Evolutionary conservation across 2,888 invertebrate species (phyloP).

Genomic region (Silvanus unidentatus): DNA sequence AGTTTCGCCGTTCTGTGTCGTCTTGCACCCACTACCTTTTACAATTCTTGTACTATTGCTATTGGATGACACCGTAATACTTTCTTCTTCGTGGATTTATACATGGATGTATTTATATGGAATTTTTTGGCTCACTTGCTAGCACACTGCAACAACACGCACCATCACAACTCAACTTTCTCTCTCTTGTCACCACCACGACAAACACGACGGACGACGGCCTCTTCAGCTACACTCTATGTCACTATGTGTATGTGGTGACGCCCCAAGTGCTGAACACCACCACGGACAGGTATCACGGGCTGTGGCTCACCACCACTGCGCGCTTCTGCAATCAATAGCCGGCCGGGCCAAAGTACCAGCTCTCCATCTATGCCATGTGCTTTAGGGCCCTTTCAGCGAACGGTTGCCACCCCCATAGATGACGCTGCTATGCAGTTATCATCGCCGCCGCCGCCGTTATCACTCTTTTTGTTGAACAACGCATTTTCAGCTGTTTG

Average conservation of each 20-base stretch:
- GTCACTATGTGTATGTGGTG: slow-evolving; percentile 22
- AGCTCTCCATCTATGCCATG: slow-evolving; percentile 14
- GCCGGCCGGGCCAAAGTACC: slow-evolving; percentile 26
- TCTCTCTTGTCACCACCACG: slow-evolving; percentile 9
- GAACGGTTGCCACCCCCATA: slow-evolving; percentile 13
- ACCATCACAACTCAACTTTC: no score
- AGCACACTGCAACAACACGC: no score
- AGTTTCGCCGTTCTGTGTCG: no score
- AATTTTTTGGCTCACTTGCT: no score
- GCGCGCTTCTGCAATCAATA: slow-evolving; percentile 28
- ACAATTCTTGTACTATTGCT: no score
- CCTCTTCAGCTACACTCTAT: slow-evolving; percentile 14
- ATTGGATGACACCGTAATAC: no score
- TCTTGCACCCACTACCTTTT: no score
- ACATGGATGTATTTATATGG: no score
- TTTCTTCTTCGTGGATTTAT: no score
- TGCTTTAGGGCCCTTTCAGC: slow-evolving; percentile 14
- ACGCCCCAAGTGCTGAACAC: slow-evolving; percentile 26
- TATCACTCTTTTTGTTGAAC: no score
- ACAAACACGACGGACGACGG: slow-evolving; percentile 17
- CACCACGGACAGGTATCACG: slow-evolving; percentile 23
- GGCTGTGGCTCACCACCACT: slow-evolving; percentile 27
- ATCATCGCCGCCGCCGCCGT: no score
- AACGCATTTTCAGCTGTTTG: no score
- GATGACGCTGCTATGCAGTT: slow-evolving; percentile 16